Base-by-base conservation (phyloP, 1,140 invertebrate genomes). In the Bradysia coprophila region DNA sequence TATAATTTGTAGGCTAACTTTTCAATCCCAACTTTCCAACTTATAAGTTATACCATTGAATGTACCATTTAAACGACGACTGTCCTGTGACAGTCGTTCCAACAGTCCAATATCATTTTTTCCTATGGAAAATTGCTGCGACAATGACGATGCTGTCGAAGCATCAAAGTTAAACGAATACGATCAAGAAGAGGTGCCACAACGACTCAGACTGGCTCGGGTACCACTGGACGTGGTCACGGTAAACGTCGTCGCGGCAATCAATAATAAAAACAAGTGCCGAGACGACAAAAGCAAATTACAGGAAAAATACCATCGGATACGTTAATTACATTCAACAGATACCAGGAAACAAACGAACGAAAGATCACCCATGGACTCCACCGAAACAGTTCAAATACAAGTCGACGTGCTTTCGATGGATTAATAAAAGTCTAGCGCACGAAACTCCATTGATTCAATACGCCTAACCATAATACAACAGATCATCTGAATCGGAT, bases 251-350 rank as follows among this genome's bases (percentile, higher is more conserved):
- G 36, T 10, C 6, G 6, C 2, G 55, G 51, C 2, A 50, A 52
- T 6, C 45, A 58, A 21, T 76, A 48, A 57, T 73, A 47, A 86
- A 92, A 64, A 75, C 68, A 23, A 84, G 93, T 68, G 68, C 74
- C 70, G 23, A 71, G 90, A 45, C 70, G 89, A 42, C 85, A 92
- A 54, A 94, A 93, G 61, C 85, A 92, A 62, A 93, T 57, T 93
- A 88, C 67, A 90, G 91, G 18, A 94, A 93, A 67, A 92, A 91
- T 55, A 94, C 89, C 10, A 61, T 78, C 45, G 86, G 83, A 31
- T 95, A 95, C 62, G 73, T 82, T 41, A 75, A 75, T 59, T 95
- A 92, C 49, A 54, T 69, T 1, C 63, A 72, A 51, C 47, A 66
- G 46, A 68, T 93, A 32, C 82, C 84, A 40, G 78, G 81, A 52